phyloP scores from a whole-genome alignment of 1,140 invertebrate species.

The Penaeus vannamei region DNA sequence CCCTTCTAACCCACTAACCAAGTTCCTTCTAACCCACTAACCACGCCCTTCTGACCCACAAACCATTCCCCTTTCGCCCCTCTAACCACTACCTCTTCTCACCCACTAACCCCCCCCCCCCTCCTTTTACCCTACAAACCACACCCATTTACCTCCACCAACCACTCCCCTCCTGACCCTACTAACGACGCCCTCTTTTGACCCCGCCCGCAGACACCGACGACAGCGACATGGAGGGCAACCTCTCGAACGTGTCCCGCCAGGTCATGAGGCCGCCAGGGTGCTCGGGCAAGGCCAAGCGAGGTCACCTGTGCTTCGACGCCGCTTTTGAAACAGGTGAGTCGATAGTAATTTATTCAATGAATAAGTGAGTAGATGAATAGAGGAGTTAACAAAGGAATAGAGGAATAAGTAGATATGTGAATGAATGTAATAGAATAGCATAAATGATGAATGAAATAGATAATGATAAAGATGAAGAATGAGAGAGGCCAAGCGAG shows the following conservation, averaged over 20 bases:
- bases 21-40: too few species aligned
- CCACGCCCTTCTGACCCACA: too few species aligned
- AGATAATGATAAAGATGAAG: too few species aligned
- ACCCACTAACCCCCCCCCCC: not conserved
- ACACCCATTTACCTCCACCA: not conserved
- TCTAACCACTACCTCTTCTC: too few species aligned
- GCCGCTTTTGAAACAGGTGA: constrained; percentile 94
- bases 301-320: constrained; percentile 96
- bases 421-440: too few species aligned
- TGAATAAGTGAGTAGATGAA: too few species aligned
- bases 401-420: too few species aligned
- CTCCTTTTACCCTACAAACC: not conserved
- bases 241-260: constrained; percentile 93
- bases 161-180: not conserved
- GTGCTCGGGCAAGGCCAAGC: constrained; percentile 93
- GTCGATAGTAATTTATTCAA: not conserved
- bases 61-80: too few species aligned
- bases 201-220: constrained; percentile 84
- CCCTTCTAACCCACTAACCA: too few species aligned
- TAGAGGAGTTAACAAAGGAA: too few species aligned
- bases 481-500: constrained; percentile 76
- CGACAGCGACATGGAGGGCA: constrained; percentile 94
- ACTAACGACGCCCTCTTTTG: constrained; percentile 48
- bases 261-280: constrained; percentile 93
- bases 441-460: too few species aligned